phyloP scores from a whole-genome alignment of 2,888 invertebrate species.

The Yponomeuta plumbellus region DNA sequence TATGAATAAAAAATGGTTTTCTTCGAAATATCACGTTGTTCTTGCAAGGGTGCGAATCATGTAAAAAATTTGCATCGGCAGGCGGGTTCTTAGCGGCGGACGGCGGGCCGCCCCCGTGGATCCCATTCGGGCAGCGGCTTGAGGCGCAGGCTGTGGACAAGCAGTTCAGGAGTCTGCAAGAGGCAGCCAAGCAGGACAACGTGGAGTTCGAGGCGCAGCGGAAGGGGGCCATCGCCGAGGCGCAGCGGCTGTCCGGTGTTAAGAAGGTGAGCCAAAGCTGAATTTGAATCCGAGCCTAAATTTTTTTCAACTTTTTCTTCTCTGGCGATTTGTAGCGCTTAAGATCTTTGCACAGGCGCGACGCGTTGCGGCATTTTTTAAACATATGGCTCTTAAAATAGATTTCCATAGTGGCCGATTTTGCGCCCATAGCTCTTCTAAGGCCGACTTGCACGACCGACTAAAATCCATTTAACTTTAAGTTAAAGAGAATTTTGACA shows the following conservation, averaged over 20 bases:
- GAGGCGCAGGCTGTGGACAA: constrained; percentile 77
- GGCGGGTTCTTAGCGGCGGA: constrained; percentile 77
- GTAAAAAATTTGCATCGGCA: constrained; percentile 29
- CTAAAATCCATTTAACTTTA: too few species aligned
- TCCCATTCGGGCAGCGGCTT: constrained; percentile 90
- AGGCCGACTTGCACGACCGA: too few species aligned
- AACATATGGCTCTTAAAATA: too few species aligned
- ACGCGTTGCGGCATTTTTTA: too few species aligned
- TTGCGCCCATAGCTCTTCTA: too few species aligned
- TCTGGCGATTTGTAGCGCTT: too few species aligned
- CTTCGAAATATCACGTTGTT: too few species aligned
- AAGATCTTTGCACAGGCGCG: too few species aligned
- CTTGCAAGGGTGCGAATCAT: too few species aligned
- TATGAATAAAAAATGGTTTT: too few species aligned
- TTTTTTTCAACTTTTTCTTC: background rate
- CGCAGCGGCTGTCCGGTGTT: constrained; percentile 79
- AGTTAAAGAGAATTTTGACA: too few species aligned
- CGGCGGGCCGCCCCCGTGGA: constrained; percentile 93
- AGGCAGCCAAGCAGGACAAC: constrained; percentile 81
- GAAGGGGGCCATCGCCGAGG: constrained; percentile 92
- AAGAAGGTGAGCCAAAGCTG: constrained; percentile 60
- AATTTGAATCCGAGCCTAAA: background rate
- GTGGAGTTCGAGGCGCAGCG: constrained; percentile 93
- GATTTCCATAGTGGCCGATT: too few species aligned
- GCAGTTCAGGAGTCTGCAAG: constrained; percentile 82